Evolutionary conservation across 2,113 vertebrate species (phyloP), one percentile per base, ranked within the genome.

Genomic region (Sclerurus mexicanus): DNA sequence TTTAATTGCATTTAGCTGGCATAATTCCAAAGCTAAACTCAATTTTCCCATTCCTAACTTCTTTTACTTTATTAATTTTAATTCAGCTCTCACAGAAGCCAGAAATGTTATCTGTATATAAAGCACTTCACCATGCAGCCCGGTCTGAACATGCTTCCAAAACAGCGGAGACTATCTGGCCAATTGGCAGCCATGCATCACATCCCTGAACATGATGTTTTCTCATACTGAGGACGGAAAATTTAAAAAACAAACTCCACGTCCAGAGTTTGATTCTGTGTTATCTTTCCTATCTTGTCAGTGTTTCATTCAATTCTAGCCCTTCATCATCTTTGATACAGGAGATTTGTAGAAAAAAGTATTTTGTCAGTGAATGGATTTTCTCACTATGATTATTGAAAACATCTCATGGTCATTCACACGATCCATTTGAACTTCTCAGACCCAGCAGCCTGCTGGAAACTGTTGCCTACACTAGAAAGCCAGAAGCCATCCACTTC

Each of bases 1-100:
- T 85, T 67, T 95, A 95, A 94, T 94, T 93, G 56, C 73, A 80
- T 88, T 94, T 77, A 85, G 46, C 47, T 74, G 93, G 85, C 87
- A 55, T 25, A 39, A 92, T 28, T 76, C 82, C 92, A 92, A 83
- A 92, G n/a, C 31, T 92, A 74, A 94, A 85, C 59, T 94, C 78
- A 23, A 11, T 66, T 93, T 82, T 76, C 35, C 16, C 60, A 23
- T 68, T 89, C 50, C 42, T 73, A 85, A 56, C 12, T 80, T 42
- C 24, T 93, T 87, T 69, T 55, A 50, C 16, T 87, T 91, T 7
- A 47, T 14, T 69, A 42, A n/a, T 97, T 94, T 82, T 91, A 94
- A 95, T 85, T 89, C 78, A 85, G 40, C n/a, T 90, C 50, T 80
- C n/a, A 23, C 22, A 73, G 40, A 18, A 83, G 75, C 46, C 71